Base-by-base conservation (phyloP, 2,113 vertebrate species). In the Brachyhypopomus occidentalis region DNA sequence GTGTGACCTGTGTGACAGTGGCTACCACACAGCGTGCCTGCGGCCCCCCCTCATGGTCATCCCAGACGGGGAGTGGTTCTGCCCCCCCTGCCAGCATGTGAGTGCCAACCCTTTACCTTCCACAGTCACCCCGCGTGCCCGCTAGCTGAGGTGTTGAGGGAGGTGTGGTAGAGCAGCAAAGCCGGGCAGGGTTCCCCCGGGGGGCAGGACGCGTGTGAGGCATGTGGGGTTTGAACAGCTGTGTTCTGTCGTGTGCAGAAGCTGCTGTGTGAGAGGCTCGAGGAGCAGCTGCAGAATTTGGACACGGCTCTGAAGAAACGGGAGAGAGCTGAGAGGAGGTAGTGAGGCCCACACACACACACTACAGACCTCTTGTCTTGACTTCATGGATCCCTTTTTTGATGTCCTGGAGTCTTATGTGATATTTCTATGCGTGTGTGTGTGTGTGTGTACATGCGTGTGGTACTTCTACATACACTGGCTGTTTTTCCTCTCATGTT, bases 61-160 rank as follows among this genome's bases (percentile, higher is more conserved):
- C 81, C 98, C 98, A 0, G 97, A 99, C 0, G 98, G 98, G 90
- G 95, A 99, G 80, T 99, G 98, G 98, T 99, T 98, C 92, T 99
- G 98, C 86, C 98, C 97, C 0, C 96, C 97, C 19, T 99, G 98
- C 88, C 98, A 99, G 84, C 98, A 99, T 8, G 98, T 99, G 93
- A 85, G 95, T 76, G 4, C 45, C 45, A 12, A 12, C 45, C 12
- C 12, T 3, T 8, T 52, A 8, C 45, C 1, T 52, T 52, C 45
- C 2, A 14, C 12, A 52, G 2, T 2, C 45, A n/a, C 45, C 45
- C 45, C 9, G 45, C 12, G 12, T 52, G 45, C 8, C 45, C 5
- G 22, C 6, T 52, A 4, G 56, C n/a, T 55, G 8, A 20, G 66
- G 11, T 23, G 16, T 69, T 9, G 34, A 22, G 16, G 25, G 48